A percentile compares a stretch with the other conserved stretches of the same genome.
phyloP scores from a whole-genome alignment of 2,113 vertebrate genomes.

The Scomber colias region DNA sequence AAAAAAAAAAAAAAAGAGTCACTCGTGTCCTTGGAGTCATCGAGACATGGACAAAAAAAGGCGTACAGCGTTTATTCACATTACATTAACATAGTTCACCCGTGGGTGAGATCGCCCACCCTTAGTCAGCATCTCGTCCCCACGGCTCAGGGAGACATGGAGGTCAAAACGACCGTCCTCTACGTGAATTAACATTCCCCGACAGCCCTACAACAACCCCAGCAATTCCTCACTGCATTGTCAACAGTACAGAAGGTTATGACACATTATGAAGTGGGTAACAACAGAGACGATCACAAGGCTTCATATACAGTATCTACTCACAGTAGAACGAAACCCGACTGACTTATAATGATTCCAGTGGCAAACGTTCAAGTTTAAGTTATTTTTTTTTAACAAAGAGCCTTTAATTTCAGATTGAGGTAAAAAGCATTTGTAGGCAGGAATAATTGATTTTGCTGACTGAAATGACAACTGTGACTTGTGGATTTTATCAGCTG shows the following conservation, averaged over 20 bases:
- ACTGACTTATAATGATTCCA: too few relatives aligned
- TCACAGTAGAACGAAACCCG: not conserved
- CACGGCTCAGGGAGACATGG: constrained; percentile 54
- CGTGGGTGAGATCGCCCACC: constrained; percentile 59
- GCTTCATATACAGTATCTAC: not conserved
- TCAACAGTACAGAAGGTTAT: not conserved
- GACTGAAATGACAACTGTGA: too few relatives aligned
- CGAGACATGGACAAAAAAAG: constrained; percentile 46
- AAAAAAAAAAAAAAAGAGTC: constrained; percentile 21
- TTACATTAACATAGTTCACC: constrained; percentile 77
- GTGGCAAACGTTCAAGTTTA: not conserved
- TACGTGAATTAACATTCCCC: constrained; percentile 71
- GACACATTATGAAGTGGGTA: not conserved
- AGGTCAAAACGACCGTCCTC: constrained; percentile 68
- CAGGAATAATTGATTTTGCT: not conserved
- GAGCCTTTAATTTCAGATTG: not conserved
- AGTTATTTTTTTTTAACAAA: not conserved
- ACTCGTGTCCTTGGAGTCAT: constrained; percentile 66
- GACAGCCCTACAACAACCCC: constrained; percentile 60
- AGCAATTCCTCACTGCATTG: constrained; percentile 11
- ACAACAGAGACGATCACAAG: not conserved
- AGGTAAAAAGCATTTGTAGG: not conserved
- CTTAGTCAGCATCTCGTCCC: constrained; percentile 79
- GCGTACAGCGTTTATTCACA: constrained; percentile 60
- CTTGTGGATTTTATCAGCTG: not conserved